A percentile compares a stretch with the other conserved stretches of the same genome.
Evolutionary conservation across 2,888 invertebrate species (phyloP).

Genomic region (Tetramorium bicarinatum): DNA sequence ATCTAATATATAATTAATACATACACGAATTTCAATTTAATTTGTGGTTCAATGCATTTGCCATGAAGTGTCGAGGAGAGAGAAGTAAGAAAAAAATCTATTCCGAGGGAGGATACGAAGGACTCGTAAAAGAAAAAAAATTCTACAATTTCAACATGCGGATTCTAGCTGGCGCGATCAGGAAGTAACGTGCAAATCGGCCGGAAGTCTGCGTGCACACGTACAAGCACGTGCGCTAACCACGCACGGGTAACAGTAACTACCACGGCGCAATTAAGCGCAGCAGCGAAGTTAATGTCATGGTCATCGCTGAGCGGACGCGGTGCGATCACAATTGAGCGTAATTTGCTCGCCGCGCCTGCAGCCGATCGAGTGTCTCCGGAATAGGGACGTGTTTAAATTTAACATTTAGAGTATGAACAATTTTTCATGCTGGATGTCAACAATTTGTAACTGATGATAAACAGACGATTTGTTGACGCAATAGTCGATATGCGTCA

Average conservation of each 20-base stretch:
- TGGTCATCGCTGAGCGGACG: slow-evolving; percentile 71
- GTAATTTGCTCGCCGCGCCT: slow-evolving; percentile 47
- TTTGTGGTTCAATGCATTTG: not conserved
- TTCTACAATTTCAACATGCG: not conserved
- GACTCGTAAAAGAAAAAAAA: not conserved
- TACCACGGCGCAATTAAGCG: slow-evolving; percentile 77
- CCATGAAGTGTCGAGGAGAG: not conserved
- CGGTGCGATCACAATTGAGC: slow-evolving; percentile 66
- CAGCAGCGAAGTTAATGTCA: slow-evolving; percentile 82
- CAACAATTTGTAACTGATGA: not conserved
- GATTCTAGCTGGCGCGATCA: slow-evolving; percentile 1
- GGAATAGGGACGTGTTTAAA: not conserved
- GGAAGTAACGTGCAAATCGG: slow-evolving; percentile 40
- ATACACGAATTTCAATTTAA: not conserved
- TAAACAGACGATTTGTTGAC: not conserved
- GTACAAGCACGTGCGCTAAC: slow-evolving; percentile 24
- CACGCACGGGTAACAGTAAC: slow-evolving; percentile 4
- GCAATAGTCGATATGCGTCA: not conserved
- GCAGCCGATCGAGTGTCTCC: not conserved
- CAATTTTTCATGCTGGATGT: not conserved
- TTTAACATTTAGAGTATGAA: not conserved
- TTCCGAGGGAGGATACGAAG: not conserved
- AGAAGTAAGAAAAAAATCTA: not conserved
- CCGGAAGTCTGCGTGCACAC: slow-evolving; percentile 29
- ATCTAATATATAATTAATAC: not conserved